Conservation (phyloP, 2,888 invertebrate species). For the Agriopis marginaria region DNA sequence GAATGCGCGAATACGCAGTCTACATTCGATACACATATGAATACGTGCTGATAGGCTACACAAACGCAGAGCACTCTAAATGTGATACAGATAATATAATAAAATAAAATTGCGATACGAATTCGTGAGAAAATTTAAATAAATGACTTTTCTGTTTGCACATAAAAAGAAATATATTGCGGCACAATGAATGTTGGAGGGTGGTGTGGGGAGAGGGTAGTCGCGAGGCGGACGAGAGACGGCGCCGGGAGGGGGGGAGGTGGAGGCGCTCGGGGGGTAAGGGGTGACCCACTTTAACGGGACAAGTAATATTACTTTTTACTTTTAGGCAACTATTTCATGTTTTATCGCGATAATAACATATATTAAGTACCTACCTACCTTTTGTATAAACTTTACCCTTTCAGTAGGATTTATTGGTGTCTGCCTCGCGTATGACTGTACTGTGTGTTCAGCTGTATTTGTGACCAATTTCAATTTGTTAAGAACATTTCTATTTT, state of each 20-base stretch:
- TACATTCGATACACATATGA: constrained; percentile 49
- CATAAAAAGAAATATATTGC: constrained; percentile 87
- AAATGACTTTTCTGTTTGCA: constrained; percentile 87
- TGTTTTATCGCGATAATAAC: constrained; percentile 84
- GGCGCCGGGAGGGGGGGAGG: constrained; percentile 55
- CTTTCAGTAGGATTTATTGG: constrained; percentile 53
- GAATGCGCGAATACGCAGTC: constrained; percentile 42
- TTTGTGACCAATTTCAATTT: constrained; percentile 10
- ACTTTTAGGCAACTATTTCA: constrained; percentile 87
- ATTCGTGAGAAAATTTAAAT: constrained; percentile 87
- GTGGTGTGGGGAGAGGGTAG: constrained; percentile 74
- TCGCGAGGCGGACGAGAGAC: constrained; percentile 75
- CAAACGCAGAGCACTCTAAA: constrained; percentile 77
- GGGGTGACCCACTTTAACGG: constrained; percentile 87
- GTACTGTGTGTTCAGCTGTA: constrained; percentile 10
- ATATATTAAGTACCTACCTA: constrained; percentile 60
- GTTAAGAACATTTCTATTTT: constrained; percentile 13
- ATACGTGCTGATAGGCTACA: constrained; percentile 59
- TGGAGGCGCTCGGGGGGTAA: constrained; percentile 56
- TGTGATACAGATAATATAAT: constrained; percentile 85
- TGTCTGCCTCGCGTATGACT: constrained; percentile 19
- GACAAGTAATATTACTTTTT: constrained; percentile 87
- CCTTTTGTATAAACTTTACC: constrained; percentile 60
- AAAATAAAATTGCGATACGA: constrained; percentile 86
- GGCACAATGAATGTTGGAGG: constrained; percentile 86